These are phyloP conservation scores for Hippopotamus amphibius DNA, from an alignment of 2,113 vertebrate genomes.

Conservation along the genomic window DNA sequence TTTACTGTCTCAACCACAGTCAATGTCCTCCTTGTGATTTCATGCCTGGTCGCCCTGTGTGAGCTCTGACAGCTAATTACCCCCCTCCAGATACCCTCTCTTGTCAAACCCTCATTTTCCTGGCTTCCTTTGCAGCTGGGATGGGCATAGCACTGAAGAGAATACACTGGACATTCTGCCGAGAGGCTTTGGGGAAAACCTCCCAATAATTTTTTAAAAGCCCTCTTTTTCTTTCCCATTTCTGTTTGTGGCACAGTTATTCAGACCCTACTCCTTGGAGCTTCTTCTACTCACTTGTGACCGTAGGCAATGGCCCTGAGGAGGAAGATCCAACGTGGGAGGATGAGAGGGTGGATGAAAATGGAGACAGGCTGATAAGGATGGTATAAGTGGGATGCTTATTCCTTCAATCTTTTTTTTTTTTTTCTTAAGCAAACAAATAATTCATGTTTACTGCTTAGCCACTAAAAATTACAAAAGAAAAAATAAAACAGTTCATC, in stretches of 20 bases:
- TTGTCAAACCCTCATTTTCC: background rate
- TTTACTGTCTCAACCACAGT: rapidly evolving
- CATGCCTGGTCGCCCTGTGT: rapidly evolving
- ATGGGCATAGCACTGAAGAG: background rate
- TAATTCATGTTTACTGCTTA: background rate
- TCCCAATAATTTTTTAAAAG: background rate
- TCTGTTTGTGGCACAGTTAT: background rate
- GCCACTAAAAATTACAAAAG: background rate
- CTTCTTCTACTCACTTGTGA: background rate
- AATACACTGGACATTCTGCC: background rate
- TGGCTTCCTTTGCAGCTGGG: no score
- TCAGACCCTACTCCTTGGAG: no score
- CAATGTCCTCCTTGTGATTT: background rate
- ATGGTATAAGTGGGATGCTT: rapidly evolving
- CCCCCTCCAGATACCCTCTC: no score
- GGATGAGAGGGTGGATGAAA: rapidly evolving
- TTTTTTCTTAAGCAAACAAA: background rate
- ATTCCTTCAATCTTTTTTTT: background rate
- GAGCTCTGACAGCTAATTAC: rapidly evolving
- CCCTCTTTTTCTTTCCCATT: no score
- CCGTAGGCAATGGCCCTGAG: rapidly evolving
- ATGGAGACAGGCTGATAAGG: rapidly evolving
- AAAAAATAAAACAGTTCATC: background rate
- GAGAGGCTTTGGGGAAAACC: background rate
- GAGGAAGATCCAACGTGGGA: background rate